Conservation (phyloP, 2,797 vertebrate genomes). For the Rhodeus uyekii region DNA sequence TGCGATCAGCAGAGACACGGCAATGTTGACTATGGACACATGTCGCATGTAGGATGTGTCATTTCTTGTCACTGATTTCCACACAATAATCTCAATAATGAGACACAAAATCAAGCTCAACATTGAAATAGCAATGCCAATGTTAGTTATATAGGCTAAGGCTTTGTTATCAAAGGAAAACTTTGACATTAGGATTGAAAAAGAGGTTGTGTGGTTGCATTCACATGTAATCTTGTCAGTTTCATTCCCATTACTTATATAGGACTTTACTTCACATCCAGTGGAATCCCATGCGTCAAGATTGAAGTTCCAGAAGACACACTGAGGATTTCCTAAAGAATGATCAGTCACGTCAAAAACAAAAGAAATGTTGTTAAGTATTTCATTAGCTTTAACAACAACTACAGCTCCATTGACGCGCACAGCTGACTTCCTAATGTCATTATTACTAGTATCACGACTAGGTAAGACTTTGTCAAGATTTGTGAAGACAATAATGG, state of each 20-base stretch:
- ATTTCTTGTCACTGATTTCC: conserved; percentile 85
- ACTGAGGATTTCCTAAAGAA: conserved; percentile 63
- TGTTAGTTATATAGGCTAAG: conserved; percentile 78
- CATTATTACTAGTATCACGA: background rate
- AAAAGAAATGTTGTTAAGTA: conserved; percentile 73
- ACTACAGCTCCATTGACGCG: conserved; percentile 75
- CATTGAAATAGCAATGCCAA: conserved; percentile 85
- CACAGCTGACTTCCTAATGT: background rate
- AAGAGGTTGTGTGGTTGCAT: conserved; percentile 87
- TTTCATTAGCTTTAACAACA: conserved; percentile 71
- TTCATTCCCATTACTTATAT: background rate
- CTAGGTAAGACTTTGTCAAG: conserved; percentile 73
- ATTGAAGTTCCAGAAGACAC: conserved; percentile 90
- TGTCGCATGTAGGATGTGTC: conserved; percentile 87
- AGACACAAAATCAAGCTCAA: conserved; percentile 81
- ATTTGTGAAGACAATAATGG: conserved; percentile 66
- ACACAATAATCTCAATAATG: conserved; percentile 83
- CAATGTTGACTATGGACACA: conserved; percentile 86
- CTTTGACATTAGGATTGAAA: conserved; percentile 90
- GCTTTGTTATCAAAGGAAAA: accelerated
- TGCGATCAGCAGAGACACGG: conserved; percentile 84
- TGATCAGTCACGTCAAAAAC: conserved; percentile 70
- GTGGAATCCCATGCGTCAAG: conserved; percentile 68
- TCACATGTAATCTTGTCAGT: conserved; percentile 69
- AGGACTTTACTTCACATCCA: conserved; percentile 70